A percentile compares a stretch with the other conserved stretches of the same genome.
These are phyloP conservation scores for Cryptomyrus ogoouensis DNA, from an alignment of 2,113 vertebrate species.

Conservation along the genomic window DNA sequence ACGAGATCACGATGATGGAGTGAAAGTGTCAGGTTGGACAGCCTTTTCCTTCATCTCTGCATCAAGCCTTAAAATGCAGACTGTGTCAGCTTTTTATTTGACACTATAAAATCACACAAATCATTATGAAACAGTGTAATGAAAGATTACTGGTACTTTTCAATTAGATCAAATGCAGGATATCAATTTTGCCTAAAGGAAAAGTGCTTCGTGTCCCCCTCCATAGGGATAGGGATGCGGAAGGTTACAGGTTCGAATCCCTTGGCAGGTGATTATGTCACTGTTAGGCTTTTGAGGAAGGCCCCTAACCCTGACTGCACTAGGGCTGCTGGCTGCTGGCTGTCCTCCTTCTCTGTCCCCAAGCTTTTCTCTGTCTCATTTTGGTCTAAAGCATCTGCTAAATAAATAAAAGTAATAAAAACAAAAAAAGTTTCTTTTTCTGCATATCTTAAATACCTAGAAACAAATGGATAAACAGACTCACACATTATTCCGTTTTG, in stretches of 20 bases:
- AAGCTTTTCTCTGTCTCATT: not conserved
- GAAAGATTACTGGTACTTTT: not conserved
- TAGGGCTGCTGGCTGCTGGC: too few relatives aligned
- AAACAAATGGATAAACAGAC: not conserved
- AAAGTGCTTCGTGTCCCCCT: not conserved
- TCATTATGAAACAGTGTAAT: not conserved
- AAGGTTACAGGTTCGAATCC: not conserved
- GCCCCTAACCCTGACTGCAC: not conserved
- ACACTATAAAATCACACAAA: not conserved
- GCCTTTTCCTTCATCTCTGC: not conserved
- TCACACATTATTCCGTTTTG: not conserved
- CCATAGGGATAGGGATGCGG: not conserved
- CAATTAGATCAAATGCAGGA: not conserved
- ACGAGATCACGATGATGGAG: slow-evolving; percentile 29
- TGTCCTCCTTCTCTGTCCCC: not conserved
- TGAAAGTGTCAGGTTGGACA: slow-evolving; percentile 18
- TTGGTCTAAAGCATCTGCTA: not conserved
- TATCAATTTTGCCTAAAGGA: not conserved
- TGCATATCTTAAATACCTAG: not conserved
- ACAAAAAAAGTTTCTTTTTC: not conserved
- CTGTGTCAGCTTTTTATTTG: not conserved
- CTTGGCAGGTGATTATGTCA: not conserved
- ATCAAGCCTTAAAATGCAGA: not conserved
- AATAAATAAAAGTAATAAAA: not conserved
- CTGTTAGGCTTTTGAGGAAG: not conserved